Percentiles rank a stretch among this genome's conserved stretches.
Evolutionary conservation across 2,888 invertebrate species (phyloP).

Genomic region (Lamproptera curius): DNA sequence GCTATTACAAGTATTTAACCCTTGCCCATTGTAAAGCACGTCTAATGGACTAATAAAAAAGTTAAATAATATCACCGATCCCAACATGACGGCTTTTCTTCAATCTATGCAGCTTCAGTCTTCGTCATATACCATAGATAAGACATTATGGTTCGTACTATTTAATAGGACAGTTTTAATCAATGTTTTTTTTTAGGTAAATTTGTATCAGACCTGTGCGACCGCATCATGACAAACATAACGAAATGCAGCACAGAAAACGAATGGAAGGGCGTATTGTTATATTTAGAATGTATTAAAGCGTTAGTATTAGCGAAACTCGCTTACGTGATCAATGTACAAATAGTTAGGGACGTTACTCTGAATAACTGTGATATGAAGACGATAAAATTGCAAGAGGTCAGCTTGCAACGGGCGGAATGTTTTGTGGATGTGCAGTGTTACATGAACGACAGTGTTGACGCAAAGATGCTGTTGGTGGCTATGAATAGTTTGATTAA

Average conservation of each 20-base stretch:
- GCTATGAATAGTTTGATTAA: slow-evolving; percentile 80
- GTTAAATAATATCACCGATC: too few relatives aligned
- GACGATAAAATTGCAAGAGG: slow-evolving; percentile 54
- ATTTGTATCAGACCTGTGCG: slow-evolving; percentile 58
- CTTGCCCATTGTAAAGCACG: too few relatives aligned
- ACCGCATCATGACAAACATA: slow-evolving; percentile 53
- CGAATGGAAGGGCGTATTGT: slow-evolving; percentile 56
- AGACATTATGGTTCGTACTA: too few relatives aligned
- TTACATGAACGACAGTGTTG: slow-evolving; percentile 75
- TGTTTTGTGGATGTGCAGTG: slow-evolving; percentile 76
- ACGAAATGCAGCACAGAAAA: slow-evolving; percentile 51
- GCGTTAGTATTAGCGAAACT: slow-evolving; percentile 57
- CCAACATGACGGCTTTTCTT: too few relatives aligned
- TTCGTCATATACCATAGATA: too few relatives aligned
- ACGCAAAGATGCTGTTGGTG: slow-evolving; percentile 76
- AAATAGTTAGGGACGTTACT: slow-evolving; percentile 60
- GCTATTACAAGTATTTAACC: too few relatives aligned
- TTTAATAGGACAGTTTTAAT: too few relatives aligned
- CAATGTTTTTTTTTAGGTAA: slow-evolving; percentile 51
- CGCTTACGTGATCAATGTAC: slow-evolving; percentile 67
- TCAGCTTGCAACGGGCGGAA: slow-evolving; percentile 47
- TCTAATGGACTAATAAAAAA: too few relatives aligned
- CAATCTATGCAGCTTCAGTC: too few relatives aligned
- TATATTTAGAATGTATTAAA: slow-evolving; percentile 60
- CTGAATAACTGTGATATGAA: slow-evolving; percentile 61